A percentile compares a stretch with the other conserved stretches of the same genome.
These are phyloP conservation scores for Hirtodrosophila alboralis DNA, from an alignment of 2,888 invertebrate species.

Conservation along the genomic window DNA sequence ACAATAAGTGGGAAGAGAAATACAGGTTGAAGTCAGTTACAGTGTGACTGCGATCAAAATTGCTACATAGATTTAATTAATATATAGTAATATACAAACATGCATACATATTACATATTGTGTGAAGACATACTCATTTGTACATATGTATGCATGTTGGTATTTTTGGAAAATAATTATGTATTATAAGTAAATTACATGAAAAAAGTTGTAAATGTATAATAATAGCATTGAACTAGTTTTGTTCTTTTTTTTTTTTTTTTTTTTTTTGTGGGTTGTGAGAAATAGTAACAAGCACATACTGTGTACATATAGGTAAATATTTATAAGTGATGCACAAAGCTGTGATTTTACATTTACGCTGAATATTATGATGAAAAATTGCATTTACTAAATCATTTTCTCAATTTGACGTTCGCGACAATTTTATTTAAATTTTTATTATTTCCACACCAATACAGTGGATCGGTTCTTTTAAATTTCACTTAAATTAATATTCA, in stretches of 20 bases:
- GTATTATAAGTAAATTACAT: conserved; percentile 3
- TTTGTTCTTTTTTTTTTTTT: no score
- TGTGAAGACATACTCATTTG: background rate
- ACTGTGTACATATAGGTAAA: background rate
- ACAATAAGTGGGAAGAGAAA: conserved; percentile 80
- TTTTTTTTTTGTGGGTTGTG: no score
- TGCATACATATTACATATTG: background rate
- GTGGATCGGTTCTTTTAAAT: no score
- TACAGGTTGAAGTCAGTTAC: conserved; percentile 84
- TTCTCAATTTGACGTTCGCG: no score
- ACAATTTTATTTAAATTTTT: no score
- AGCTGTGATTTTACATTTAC: no score
- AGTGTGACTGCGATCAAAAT: conserved; percentile 75
- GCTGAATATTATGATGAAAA: background rate
- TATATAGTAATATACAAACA: conserved; percentile 9
- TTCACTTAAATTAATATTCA: background rate
- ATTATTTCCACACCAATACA: no score
- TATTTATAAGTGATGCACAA: no score
- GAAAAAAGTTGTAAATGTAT: conserved; percentile 1
- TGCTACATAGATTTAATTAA: conserved; percentile 29
- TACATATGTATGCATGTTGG: conserved; percentile 10
- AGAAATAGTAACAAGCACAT: background rate
- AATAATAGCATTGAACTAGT: background rate
- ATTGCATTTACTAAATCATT: no score
- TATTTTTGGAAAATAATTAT: background rate